These are phyloP conservation scores for Trichonephila clavipes DNA, from an alignment of 1,140 invertebrate genomes.

Conservation along the genomic window DNA sequence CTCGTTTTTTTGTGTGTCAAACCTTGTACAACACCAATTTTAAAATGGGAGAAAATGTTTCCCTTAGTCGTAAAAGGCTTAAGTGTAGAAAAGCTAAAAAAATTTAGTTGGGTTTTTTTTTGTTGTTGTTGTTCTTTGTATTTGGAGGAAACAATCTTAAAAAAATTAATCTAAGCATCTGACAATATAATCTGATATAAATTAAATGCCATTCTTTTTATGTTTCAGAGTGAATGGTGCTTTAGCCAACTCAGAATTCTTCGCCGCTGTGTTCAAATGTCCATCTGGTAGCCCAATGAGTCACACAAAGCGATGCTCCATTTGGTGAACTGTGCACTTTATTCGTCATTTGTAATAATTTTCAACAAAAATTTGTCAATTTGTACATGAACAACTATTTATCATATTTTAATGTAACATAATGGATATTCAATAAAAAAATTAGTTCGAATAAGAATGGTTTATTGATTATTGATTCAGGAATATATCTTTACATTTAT, in stretches of 20 bases:
- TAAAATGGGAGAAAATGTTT: no score
- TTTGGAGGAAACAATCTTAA: no score
- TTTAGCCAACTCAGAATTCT: slow-evolving; percentile 69
- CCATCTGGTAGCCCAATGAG: slow-evolving; percentile 71
- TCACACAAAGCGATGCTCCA: slow-evolving; percentile 59
- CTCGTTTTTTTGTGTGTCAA: no score
- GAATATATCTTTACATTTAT: no score
- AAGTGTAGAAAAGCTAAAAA: no score
- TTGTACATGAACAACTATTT: not conserved
- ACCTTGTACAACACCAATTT: no score
- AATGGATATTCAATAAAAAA: not conserved
- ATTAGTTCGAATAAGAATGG: not conserved
- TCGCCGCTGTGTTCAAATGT: slow-evolving; percentile 73
- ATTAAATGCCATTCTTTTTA: not conserved
- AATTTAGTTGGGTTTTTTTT: no score
- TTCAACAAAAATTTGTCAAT: not conserved
- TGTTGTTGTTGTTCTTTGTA: no score
- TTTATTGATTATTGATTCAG: no score
- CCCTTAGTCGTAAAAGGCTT: no score
- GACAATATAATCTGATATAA: no score
- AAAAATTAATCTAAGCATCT: no score
- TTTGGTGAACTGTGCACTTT: slow-evolving; percentile 15
- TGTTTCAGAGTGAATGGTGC: slow-evolving; percentile 66
- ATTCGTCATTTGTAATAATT: not conserved
- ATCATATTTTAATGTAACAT: not conserved